Conservation (phyloP, 2,797 vertebrate species). For the Poeciliopsis presidionis region DNA sequence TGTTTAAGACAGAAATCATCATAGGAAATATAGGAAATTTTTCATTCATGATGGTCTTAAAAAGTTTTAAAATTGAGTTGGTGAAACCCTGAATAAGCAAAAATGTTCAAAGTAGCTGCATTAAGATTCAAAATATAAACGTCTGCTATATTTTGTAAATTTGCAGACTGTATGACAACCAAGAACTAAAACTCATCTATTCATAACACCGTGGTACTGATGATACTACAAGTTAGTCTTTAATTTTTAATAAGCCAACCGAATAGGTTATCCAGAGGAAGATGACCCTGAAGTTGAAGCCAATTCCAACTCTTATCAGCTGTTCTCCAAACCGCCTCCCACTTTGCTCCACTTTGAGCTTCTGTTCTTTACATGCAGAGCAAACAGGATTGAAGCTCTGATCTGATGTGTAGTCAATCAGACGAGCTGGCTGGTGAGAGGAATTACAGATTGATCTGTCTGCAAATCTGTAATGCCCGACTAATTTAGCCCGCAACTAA, state of each 20-base stretch:
- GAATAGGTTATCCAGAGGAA: slow-evolving; percentile 41
- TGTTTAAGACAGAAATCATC: background rate
- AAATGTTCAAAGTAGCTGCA: background rate
- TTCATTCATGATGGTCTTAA: too few relatives aligned
- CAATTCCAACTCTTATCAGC: slow-evolving; percentile 43
- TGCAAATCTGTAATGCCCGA: slow-evolving; percentile 75
- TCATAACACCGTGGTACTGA: background rate
- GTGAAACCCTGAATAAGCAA: background rate
- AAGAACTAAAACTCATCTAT: background rate
- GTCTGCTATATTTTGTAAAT: background rate
- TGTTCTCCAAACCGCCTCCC: slow-evolving; percentile 21
- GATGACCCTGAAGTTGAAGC: slow-evolving; percentile 36
- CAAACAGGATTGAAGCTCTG: slow-evolving; percentile 71
- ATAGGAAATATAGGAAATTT: too few relatives aligned
- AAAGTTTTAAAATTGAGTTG: too few relatives aligned
- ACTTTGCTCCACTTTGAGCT: slow-evolving; percentile 58
- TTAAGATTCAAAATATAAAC: background rate
- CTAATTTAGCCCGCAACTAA: slow-evolving; percentile 77
- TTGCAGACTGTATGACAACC: background rate
- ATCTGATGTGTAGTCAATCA: slow-evolving; percentile 75
- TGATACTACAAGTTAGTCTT: slow-evolving; percentile 6
- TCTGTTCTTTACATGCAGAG: slow-evolving; percentile 73
- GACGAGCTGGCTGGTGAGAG: slow-evolving; percentile 61
- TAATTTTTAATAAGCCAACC: slow-evolving; percentile 11
- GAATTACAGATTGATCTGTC: slow-evolving; percentile 72